phyloP scores from a whole-genome alignment of 23 tunicate species.

The Styela clava region DNA sequence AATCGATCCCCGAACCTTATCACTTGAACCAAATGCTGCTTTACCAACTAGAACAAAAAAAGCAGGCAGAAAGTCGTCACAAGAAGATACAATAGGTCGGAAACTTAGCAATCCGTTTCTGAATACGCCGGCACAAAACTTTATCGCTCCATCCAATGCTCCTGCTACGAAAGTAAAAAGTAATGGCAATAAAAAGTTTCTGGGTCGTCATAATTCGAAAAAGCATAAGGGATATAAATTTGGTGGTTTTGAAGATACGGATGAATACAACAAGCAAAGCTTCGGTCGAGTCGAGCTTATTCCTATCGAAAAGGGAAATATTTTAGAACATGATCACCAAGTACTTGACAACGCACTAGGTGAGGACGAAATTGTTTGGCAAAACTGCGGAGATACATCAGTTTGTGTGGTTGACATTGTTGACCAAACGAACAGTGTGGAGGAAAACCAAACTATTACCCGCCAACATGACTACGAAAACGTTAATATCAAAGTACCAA shows the following conservation, averaged over 20 bases:
- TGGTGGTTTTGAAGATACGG: background rate
- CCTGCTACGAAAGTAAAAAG: background rate
- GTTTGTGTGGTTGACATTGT: background rate
- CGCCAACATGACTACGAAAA: conserved; percentile 3
- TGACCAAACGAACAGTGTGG: background rate
- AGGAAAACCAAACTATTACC: background rate
- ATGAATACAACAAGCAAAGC: background rate
- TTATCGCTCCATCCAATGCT: background rate
- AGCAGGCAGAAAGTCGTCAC: conserved; percentile 21
- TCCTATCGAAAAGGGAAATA: background rate
- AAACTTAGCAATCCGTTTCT: conserved; percentile 74
- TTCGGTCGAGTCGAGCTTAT: conserved; percentile 6
- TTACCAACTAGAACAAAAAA: conserved; percentile 29
- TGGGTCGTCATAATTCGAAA: conserved; percentile 6
- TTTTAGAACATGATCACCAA: background rate
- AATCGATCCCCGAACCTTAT: conserved; percentile 72
- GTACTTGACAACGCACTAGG: background rate
- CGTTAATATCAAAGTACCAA: background rate
- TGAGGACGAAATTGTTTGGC: background rate
- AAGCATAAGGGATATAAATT: background rate
- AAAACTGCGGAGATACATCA: background rate
- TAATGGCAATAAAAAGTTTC: background rate
- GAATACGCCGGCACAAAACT: background rate
- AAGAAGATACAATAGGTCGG: conserved; percentile 49
- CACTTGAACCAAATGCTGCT: conserved; percentile 60